These are phyloP conservation scores for Drosophila nigrodunni DNA, from an alignment of 1,140 invertebrate species.

Conservation along the genomic window DNA sequence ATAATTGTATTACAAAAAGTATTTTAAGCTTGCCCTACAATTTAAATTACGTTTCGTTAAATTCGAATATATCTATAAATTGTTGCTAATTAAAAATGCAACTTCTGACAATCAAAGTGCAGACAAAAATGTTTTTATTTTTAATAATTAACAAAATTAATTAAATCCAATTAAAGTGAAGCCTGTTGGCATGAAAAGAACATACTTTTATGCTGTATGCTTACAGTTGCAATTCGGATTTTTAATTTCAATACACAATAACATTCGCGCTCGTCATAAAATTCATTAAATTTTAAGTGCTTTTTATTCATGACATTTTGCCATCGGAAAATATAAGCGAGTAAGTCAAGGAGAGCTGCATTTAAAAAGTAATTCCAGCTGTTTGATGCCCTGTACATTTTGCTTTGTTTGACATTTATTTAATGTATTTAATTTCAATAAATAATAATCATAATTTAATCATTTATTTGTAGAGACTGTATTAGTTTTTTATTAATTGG, in stretches of 20 bases:
- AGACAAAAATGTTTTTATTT: no score
- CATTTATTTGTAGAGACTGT: neutral
- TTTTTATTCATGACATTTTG: slow-evolving; percentile 7
- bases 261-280: slow-evolving; percentile 2
- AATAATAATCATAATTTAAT: no score
- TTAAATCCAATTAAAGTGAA: neutral
- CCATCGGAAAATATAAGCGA: neutral
- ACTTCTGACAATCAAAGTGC: neutral
- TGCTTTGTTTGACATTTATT: no score
- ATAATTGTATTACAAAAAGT: neutral
- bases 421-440: no score
- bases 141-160: neutral
- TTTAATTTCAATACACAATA: slow-evolving; percentile 1
- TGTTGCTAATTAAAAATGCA: neutral
- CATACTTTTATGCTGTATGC: neutral
- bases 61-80: neutral
- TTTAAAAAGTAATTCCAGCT: no score
- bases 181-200: neutral
- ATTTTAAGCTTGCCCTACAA: no score
- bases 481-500: neutral
- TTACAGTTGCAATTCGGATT: neutral
- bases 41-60: no score
- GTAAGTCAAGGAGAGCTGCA: neutral
- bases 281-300: slow-evolving; percentile 14
- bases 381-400: no score